Percentiles rank a stretch among this genome's conserved stretches.
phyloP scores from a whole-genome alignment of 1,140 invertebrate genomes.

The Hypothenemus hampei region DNA sequence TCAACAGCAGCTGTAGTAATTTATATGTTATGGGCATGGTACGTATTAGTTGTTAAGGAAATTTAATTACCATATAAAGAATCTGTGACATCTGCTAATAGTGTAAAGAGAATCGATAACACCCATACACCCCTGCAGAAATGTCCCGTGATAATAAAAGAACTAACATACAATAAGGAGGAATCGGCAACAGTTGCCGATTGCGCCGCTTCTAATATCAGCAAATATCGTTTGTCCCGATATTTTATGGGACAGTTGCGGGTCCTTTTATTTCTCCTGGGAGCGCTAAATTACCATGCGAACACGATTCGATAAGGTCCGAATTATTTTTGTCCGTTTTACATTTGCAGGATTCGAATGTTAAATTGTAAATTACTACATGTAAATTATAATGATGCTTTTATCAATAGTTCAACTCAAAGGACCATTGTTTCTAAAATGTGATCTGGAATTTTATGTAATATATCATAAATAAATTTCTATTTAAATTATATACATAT shows the following conservation, averaged over 20 bases:
- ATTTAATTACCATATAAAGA: background rate
- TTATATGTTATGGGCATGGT: background rate
- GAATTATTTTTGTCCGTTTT: background rate
- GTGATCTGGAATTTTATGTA: too few species aligned
- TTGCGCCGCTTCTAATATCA: constrained; percentile 26
- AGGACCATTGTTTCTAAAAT: too few species aligned
- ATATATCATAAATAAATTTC: too few species aligned
- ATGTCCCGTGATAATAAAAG: background rate
- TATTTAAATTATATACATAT: too few species aligned
- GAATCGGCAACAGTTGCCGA: constrained; percentile 25
- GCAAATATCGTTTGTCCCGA: constrained; percentile 25
- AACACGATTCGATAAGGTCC: background rate
- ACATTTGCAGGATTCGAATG: too few species aligned
- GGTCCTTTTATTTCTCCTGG: constrained; percentile 1
- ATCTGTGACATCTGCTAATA: background rate
- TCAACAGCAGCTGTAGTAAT: background rate
- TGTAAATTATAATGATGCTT: too few species aligned
- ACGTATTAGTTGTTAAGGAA: background rate
- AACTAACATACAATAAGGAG: constrained; percentile 23
- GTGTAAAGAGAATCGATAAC: background rate
- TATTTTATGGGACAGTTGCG: constrained; percentile 21
- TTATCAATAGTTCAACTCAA: too few species aligned
- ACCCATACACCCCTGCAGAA: constrained; percentile 9
- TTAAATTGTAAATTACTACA: too few species aligned
- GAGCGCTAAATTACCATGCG: background rate